Conservation (phyloP, 2,113 vertebrate species). For the Australoheros scitulus region DNA sequence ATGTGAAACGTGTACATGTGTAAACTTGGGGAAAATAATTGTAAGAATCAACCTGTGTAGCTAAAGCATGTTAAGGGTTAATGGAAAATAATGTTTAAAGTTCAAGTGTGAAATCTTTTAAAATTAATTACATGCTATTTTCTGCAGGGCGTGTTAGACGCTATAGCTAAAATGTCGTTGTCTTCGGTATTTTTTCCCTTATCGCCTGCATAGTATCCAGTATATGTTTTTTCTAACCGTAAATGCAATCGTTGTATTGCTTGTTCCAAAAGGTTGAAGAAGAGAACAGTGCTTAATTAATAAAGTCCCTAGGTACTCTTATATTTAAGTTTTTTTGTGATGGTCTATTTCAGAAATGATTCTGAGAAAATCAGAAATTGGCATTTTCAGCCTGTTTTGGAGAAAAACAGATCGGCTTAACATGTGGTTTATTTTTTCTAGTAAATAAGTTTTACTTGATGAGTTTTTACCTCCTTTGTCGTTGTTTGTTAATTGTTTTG, state of each 20-base stretch:
- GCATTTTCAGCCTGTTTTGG: background rate
- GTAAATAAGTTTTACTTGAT: no score
- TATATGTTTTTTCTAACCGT: fast-evolving
- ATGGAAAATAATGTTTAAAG: background rate
- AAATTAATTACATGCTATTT: background rate
- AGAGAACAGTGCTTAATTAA: background rate
- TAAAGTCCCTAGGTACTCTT: fast-evolving
- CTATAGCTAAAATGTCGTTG: background rate
- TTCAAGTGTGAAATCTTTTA: background rate
- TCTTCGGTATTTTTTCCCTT: background rate
- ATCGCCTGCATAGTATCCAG: background rate
- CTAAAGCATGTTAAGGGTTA: background rate
- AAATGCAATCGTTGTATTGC: background rate
- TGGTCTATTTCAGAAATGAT: background rate
- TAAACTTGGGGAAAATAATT: background rate
- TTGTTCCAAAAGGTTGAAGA: background rate
- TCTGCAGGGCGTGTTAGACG: background rate
- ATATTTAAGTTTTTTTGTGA: background rate
- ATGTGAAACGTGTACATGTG: background rate
- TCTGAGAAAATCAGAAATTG: background rate
- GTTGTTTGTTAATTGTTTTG: background rate
- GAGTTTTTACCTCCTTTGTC: background rate
- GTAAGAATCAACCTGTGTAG: conserved; percentile 19
- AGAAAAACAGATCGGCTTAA: background rate
- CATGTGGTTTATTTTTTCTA: background rate